Conservation (phyloP, 2,113 vertebrate species). For the Engystomops pustulosus region DNA sequence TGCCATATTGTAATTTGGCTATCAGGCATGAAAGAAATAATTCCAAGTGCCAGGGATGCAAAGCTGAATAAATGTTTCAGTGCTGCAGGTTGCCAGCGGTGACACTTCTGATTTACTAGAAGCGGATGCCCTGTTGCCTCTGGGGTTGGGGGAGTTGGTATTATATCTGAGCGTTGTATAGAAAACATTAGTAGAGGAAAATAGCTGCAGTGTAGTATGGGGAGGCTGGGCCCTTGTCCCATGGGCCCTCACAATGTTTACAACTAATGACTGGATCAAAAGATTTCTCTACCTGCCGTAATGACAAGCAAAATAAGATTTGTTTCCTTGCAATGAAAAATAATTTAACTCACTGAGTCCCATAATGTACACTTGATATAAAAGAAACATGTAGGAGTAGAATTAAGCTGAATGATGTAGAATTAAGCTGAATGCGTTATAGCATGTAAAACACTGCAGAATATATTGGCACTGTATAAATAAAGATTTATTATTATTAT, state of each 20-base stretch:
- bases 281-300: conserved; percentile 79
- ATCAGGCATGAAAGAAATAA: conserved; percentile 99
- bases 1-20: conserved; percentile 99
- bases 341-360: conserved; percentile 84
- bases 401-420: no score
- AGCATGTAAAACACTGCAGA: no score
- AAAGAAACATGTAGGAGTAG: no score
- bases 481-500: no score
- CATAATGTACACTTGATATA: no score
- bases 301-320: conserved; percentile 81
- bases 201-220: conserved; percentile 77
- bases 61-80: conserved; percentile 98
- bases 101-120: conserved; percentile 99
- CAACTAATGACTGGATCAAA: conserved; percentile 82
- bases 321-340: conserved; percentile 77
- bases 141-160: conserved; percentile 83
- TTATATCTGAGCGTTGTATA: conserved; percentile 82
- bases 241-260: conserved; percentile 78
- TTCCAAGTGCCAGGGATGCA: conserved; percentile 99
- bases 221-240: conserved; percentile 79
- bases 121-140: conserved; percentile 95
- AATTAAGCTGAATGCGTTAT: no score
- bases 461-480: no score
- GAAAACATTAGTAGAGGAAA: conserved; percentile 85
- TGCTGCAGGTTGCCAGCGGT: conserved; percentile 97